Evolutionary conservation across 1,140 invertebrate genomes (phyloP), one percentile per base, ranked within the genome.

Genomic region (Bombus confusus): DNA sequence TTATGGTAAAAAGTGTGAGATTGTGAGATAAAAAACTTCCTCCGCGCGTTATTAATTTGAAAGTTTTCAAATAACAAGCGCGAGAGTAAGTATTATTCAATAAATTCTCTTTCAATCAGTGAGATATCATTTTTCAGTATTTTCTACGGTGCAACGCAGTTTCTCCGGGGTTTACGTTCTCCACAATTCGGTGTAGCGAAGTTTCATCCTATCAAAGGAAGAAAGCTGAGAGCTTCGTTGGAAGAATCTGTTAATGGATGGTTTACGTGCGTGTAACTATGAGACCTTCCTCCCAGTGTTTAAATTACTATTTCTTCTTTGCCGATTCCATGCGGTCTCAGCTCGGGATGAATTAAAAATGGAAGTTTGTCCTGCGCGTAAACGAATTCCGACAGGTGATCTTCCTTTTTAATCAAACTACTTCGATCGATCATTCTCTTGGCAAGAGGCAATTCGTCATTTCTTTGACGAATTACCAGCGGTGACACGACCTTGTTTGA

Each of bases 381-480:
- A 79, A 66, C 43, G 25, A 34, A 62, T 62, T 37, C 22, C n/a
- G 85, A 83, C 73, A 39, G 57, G 18, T 34, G 62, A 88, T n/a
- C 59, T 84, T 57, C 22, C 25, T 57, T 72, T 64, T 34, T 52
- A 64, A 82, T 82, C 39, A 74, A 62, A 25, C 39, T 34, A 39
- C 31, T 37, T n/a, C 59, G 68, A 85, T 88, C 64, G 66, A 80
- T 87, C 71, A 87, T 57, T 37, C 39, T 13, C n/a, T 43, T 41
- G 39, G 37, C 28, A 77, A 62, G 71, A 78, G 64, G 25, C 43
- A 52, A 87, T 87, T 80, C 71, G 52, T 83, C 75, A 74, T 13
- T 43, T 52, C 69, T 88, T 25, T 41, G 71, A 71, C 41, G 39
- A 78, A 83, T 88, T 83, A 31, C 31, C n/a, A 25, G 3, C 13